Evolutionary conservation across 1,140 invertebrate genomes (phyloP).

Genomic region (Cotesia glomerata): DNA sequence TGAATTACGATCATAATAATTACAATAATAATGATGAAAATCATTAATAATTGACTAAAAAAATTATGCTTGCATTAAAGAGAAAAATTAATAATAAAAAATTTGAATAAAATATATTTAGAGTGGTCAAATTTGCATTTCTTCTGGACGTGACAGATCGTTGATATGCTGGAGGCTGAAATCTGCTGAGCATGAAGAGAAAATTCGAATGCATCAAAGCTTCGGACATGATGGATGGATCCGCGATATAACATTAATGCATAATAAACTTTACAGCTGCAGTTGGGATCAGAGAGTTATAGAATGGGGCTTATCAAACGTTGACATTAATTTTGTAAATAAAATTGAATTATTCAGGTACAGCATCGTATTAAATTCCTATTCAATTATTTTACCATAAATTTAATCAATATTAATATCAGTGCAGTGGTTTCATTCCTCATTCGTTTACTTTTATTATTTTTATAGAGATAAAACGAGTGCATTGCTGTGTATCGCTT

Average conservation of each 20-base stretch:
- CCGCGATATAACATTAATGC: slow-evolving; percentile 52
- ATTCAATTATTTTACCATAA: background rate
- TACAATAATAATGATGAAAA: background rate
- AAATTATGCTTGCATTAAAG: background rate
- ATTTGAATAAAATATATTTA: slow-evolving; percentile 24
- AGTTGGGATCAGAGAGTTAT: slow-evolving; percentile 56
- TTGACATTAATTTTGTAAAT: slow-evolving; percentile 38
- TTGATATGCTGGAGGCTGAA: slow-evolving; percentile 47
- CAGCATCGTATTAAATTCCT: background rate
- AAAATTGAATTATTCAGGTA: slow-evolving; percentile 47
- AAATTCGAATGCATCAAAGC: slow-evolving; percentile 22
- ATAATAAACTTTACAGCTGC: slow-evolving; percentile 54
- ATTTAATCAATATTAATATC: background rate
- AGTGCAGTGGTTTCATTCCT: too few species aligned
- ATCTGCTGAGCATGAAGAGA: slow-evolving; percentile 27
- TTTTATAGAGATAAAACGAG: slow-evolving; percentile 39
- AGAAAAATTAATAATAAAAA: background rate
- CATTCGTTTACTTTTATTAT: background rate
- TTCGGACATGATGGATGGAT: slow-evolving; percentile 58
- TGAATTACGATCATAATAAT: background rate
- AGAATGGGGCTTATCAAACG: slow-evolving; percentile 45
- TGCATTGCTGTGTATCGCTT: slow-evolving; percentile 49
- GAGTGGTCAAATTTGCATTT: slow-evolving; percentile 51
- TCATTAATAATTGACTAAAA: too few species aligned
- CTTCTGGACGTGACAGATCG: slow-evolving; percentile 54